Evolutionary conservation across 2,888 invertebrate species (phyloP), one percentile per base, ranked within the genome.

Genomic region (Tillus elongatus): DNA sequence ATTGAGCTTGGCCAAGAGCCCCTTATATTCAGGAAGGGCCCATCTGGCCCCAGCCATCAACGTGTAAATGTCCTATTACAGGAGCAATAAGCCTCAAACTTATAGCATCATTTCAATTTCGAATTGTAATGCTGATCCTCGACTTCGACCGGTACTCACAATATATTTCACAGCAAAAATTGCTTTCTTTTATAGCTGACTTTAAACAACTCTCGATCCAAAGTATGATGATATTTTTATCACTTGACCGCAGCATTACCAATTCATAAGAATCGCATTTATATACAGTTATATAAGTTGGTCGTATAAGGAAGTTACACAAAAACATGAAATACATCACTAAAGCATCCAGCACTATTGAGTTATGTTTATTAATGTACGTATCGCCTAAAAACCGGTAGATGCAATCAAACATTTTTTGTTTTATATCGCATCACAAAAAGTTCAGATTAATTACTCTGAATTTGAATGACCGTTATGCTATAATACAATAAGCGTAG

Each of bases 81-180:
- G 51, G 40, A 52, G 53, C 58, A 52, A 55, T 60, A 61, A 60
- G 58, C 56, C 53, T 51, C 52, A 45, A 59, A 63, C 60, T 60
- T 61, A 63, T 58, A 49, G 57, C 55, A 50, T 57, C 60, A 57
- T 62, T 63, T 63, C 62, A 61, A 61, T 63, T 62, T 63, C 62
- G 60, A 63, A 64, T 63, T 60, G 61, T 61, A 55, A 61, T 61
- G 53, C 49, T 49, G 55, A 53, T 56, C 53, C 52, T 30, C 15
- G n/a, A n/a, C 24, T 49, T 48, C 49, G 47, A 41, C 42, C 37
- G 35, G 37, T 39, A 41, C 39, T 44, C 45, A 37, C 43, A 42
- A 34, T 46, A 44, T 47, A 41, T 49, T 46, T 44, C 47, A 42
- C 38, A 38, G 43, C 41, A 40, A 42, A 42, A 49, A 49, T 45